Base-by-base conservation (phyloP, 92 coral and sea anemone species). In the Chrysogorgia sp. region DNA sequence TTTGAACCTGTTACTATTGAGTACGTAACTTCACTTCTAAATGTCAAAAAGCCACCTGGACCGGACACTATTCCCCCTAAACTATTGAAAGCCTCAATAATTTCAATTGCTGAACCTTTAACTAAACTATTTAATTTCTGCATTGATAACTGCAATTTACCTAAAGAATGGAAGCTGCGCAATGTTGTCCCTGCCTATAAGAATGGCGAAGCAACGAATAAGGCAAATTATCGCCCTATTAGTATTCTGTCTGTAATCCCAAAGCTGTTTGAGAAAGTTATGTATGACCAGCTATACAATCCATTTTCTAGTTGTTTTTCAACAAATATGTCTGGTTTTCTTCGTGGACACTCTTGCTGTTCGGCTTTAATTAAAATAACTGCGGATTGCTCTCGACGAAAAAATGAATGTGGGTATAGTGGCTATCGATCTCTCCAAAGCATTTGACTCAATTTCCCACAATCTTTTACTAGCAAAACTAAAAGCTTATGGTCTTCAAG, bases 401-500 rank as follows among this genome's bases (percentile, higher is more conserved):
- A 77, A 83, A 57, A 76, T 76, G 57, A 83, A 83, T 80, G 60
- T 17, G 79, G 78, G 75, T 57, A 68, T 49, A 68, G 69, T 61
- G 80, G 80, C 34, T 86, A n/a, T n/a, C n/a, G n/a, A n/a, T n/a
- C n/a, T n/a, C n/a, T n/a, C n/a, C n/a, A n/a, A n/a, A n/a, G n/a
- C n/a, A n/a, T n/a, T n/a, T n/a, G n/a, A n/a, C n/a, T n/a, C n/a
- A n/a, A n/a, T n/a, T n/a, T n/a, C n/a, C n/a, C n/a, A n/a, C n/a
- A n/a, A n/a, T n/a, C n/a, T n/a, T n/a, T n/a, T n/a, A n/a, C n/a
- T n/a, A n/a, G n/a, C n/a, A n/a, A n/a, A n/a, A n/a, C n/a, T n/a
- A n/a, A n/a, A n/a, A n/a, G n/a, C n/a, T n/a, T n/a, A 74, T 56
- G 90, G 90, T 32, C 77, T 75, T 58, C 67, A 62, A 20, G 86